These are phyloP conservation scores for Perca fluviatilis DNA, from an alignment of 2,113 vertebrate species.

Conservation along the genomic window DNA sequence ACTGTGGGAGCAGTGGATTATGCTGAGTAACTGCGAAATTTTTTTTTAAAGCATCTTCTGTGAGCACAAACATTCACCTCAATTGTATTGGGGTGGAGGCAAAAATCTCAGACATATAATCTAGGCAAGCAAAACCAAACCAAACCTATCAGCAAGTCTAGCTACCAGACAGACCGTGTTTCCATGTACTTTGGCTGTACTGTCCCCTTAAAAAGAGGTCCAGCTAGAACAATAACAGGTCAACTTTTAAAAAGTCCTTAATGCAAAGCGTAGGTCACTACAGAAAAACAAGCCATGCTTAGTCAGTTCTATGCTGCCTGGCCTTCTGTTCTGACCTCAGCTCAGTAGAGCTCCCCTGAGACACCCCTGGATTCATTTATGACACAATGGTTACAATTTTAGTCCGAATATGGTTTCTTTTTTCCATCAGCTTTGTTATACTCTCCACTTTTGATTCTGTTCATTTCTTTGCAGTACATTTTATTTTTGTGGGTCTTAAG, in stretches of 20 bases:
- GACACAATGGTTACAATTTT: not conserved
- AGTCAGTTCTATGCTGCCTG: not conserved
- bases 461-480: slow-evolving; percentile 28
- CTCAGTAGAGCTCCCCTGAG: not conserved
- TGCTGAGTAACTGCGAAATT: not conserved
- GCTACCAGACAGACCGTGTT: not conserved
- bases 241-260: slow-evolving; percentile 5
- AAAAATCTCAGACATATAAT: slow-evolving; percentile 15
- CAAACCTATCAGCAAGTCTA: not conserved
- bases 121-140: slow-evolving; percentile 5
- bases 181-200: not conserved
- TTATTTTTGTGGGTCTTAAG: slow-evolving; percentile 50
- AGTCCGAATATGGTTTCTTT: not conserved
- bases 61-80: not conserved
- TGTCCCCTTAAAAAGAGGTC: not conserved
- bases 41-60: not conserved
- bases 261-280: not conserved
- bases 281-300: not conserved
- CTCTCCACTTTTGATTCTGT: not conserved
- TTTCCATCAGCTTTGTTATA: slow-evolving; percentile 2
- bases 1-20: not conserved
- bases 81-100: not conserved
- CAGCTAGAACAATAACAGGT: not conserved
- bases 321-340: slow-evolving; percentile 7
- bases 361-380: not conserved